These are phyloP conservation scores for Gallinago media DNA, from an alignment of 2,113 vertebrate species.

Conservation along the genomic window DNA sequence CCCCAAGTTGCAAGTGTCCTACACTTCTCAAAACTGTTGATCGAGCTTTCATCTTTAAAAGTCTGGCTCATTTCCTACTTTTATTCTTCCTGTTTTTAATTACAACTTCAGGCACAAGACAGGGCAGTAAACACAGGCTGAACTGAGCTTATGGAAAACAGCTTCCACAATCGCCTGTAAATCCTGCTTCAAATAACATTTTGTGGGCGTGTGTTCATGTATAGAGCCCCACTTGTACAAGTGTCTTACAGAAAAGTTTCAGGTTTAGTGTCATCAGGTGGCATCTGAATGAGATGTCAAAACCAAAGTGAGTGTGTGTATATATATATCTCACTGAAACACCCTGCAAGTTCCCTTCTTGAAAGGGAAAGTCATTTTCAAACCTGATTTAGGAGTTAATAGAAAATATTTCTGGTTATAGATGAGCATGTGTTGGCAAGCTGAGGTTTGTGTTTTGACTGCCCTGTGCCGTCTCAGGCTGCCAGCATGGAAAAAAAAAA, in stretches of 20 bases:
- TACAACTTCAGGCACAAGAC: background rate
- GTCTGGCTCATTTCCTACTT: background rate
- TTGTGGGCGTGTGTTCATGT: background rate
- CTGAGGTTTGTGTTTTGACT: rapidly evolving
- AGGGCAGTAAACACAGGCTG: background rate
- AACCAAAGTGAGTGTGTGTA: background rate
- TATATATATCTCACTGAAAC: background rate
- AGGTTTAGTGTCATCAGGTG: background rate
- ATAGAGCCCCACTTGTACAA: background rate
- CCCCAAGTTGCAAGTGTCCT: background rate
- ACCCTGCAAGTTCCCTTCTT: background rate
- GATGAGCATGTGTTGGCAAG: background rate
- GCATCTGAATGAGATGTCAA: background rate
- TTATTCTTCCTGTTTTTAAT: background rate
- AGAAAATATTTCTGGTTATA: background rate
- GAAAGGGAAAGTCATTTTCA: background rate
- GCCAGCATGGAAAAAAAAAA: background rate
- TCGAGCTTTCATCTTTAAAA: background rate
- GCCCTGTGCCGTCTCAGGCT: background rate
- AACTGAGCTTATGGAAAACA: background rate
- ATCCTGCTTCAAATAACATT: background rate
- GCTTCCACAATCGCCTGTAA: background rate
- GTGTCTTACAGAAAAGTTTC: background rate
- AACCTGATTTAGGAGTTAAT: background rate
- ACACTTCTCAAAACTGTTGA: rapidly evolving